Conservation (phyloP, 2,797 vertebrate genomes). For the Scarus forsteni region DNA sequence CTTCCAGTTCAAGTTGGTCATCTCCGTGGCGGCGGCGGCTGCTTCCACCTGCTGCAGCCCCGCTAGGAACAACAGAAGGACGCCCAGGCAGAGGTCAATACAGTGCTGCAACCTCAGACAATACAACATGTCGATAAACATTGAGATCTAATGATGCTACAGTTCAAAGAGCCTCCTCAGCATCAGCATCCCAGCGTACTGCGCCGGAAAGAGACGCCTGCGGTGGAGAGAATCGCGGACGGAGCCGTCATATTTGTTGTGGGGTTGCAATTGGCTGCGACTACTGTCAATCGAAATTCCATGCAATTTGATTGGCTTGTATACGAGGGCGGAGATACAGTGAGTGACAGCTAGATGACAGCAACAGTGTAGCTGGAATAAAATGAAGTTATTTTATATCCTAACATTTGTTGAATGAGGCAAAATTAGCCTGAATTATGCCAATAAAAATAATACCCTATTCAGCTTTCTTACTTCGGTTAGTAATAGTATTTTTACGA, state of each 20-base stretch:
- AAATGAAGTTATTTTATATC: constrained; percentile 27
- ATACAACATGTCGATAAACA: constrained; percentile 75
- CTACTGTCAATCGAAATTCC: constrained; percentile 53
- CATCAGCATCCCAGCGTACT: constrained; percentile 79
- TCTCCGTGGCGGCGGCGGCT: constrained; percentile 83
- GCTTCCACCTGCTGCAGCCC: constrained; percentile 86
- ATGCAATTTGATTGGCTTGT: constrained; percentile 57
- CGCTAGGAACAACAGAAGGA: constrained; percentile 80
- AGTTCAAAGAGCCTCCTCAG: constrained; percentile 52
- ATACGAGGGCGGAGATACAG: background rate
- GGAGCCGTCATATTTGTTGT: constrained; percentile 29
- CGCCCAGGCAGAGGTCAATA: constrained; percentile 75
- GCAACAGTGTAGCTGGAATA: constrained; percentile 45
- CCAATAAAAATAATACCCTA: too few relatives aligned
- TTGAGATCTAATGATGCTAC: constrained; percentile 50
- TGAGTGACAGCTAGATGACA: constrained; percentile 33
- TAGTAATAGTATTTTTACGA: background rate
- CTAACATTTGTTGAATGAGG: too few relatives aligned
- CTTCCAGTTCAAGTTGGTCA: constrained; percentile 94
- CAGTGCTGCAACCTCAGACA: constrained; percentile 75
- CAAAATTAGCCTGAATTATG: background rate
- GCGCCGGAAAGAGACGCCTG: constrained; percentile 79
- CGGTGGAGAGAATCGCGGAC: constrained; percentile 38
- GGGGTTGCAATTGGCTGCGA: constrained; percentile 62
- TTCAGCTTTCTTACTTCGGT: too few relatives aligned